A percentile compares a stretch with the other conserved stretches of the same genome.
phyloP scores from a whole-genome alignment of 2,797 vertebrate species.

The Melanotaenia boesemani region DNA sequence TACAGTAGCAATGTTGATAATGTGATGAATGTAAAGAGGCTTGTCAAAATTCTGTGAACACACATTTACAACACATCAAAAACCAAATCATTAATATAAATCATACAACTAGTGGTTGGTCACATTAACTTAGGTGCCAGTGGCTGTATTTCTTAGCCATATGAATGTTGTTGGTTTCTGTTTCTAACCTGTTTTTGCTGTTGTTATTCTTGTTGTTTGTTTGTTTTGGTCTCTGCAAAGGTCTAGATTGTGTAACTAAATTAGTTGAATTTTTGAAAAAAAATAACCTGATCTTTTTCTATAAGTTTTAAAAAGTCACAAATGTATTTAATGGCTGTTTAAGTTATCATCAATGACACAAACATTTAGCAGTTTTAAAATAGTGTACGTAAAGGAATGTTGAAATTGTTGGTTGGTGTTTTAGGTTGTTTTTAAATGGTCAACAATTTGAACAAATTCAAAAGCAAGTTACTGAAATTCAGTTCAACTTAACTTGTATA shows the following conservation, averaged over 20 bases:
- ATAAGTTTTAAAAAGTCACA: neutral
- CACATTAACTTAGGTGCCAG: neutral
- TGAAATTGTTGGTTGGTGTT: neutral
- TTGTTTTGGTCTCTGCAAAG: neutral
- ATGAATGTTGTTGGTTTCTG: neutral
- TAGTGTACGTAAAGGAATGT: no score
- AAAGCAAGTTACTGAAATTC: neutral
- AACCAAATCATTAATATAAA: neutral
- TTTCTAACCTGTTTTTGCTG: neutral
- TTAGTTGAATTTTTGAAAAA: neutral
- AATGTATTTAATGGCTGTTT: neutral
- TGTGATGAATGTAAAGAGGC: constrained; percentile 32
- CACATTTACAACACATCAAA: constrained; percentile 1
- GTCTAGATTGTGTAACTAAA: neutral
- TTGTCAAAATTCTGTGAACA: constrained; percentile 40
- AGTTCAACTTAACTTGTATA: neutral
- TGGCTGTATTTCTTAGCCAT: neutral
- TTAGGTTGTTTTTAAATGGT: neutral
- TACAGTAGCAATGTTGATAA: constrained; percentile 18
- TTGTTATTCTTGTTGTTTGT: neutral
- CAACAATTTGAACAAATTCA: neutral
- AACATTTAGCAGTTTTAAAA: neutral
- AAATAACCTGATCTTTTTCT: neutral
- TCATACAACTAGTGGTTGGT: constrained; percentile 1
- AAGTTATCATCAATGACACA: neutral